Evolutionary conservation across 2,888 invertebrate genomes (phyloP), one percentile per base, ranked within the genome.

Genomic region (Trachelus tabidus): DNA sequence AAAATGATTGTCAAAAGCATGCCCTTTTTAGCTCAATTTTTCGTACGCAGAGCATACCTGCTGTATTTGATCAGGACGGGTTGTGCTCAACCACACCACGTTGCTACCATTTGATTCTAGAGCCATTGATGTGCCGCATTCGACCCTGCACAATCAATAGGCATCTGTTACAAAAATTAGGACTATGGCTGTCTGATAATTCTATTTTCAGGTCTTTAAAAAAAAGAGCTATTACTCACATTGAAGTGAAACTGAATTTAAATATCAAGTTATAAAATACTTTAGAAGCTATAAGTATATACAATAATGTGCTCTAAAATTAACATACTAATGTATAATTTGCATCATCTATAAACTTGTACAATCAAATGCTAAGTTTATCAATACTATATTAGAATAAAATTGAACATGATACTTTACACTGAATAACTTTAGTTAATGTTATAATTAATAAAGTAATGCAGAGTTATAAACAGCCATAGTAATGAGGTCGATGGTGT

Each of bases 31-130:
- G 69, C 73, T 81, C 68, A 76, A 23, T 79, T 79, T 76, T 77
- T 76, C 77, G 80, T 79, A 80, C 79, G 77, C 81, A 76, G 78
- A 82, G 85, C 89, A 86, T 89, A 90, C 90, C 90, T 90, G 89
- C 87, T 90, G 89, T 87, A 90, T 88, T 84, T 90, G 90, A 89
- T 90, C 89, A 85, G 89, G 88, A 87, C 86, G 87, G 83, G 87
- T 88, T 85, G 89, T 83, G 87, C 87, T 90, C 85, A 90, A 90
- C 90, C 90, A 90, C 86, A 89, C 86, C 87, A 89, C 89, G 88
- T 88, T 89, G 89, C 86, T 89, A 90, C 90, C 89, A 87, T 90
- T 90, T 85, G 90, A 89, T 88, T 90, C 90, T 87, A 90, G 87
- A 88, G 90, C 89, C 90, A 90, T 90, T 86, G 90, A 90, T 89